Conservation (phyloP, 1,140 invertebrate species). For the Macrostomum lignano region DNA sequence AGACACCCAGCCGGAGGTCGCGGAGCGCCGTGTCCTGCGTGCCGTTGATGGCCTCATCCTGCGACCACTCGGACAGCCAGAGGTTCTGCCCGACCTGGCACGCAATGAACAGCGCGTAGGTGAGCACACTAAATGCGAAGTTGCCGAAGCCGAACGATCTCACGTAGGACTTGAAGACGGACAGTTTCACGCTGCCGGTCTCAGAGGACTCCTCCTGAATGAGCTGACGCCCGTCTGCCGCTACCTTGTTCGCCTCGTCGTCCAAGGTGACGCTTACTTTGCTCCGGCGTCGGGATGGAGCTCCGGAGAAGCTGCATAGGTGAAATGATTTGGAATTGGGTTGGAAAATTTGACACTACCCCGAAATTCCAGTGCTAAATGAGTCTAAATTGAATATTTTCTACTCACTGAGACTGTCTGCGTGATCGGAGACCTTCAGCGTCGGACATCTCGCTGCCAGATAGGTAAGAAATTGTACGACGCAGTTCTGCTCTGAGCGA, state of each 20-base stretch:
- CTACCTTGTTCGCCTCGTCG: neutral
- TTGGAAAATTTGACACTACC: no score
- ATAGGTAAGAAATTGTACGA: no score
- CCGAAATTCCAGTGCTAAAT: no score
- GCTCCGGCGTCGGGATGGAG: no score
- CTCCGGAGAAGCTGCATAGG: no score
- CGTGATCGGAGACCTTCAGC: no score
- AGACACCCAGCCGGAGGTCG: neutral
- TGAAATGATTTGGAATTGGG: no score
- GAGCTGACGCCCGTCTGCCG: neutral
- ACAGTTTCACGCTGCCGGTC: neutral
- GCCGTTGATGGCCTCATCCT: neutral
- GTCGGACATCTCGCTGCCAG: no score
- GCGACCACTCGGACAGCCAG: neutral
- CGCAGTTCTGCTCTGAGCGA: no score
- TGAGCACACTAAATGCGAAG: neutral
- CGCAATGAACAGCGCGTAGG: neutral
- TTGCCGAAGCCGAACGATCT: neutral
- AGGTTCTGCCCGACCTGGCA: neutral
- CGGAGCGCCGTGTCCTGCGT: neutral
- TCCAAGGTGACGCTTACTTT: no score
- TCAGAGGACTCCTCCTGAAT: constrained; percentile 3
- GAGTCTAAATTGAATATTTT: no score
- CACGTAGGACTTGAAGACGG: constrained; percentile 3
- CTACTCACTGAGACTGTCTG: no score